Percentiles rank a stretch among this genome's conserved stretches.
These are phyloP conservation scores for Uromys caudimaculatus DNA, from an alignment of 2,797 vertebrate species.

Conservation along the genomic window DNA sequence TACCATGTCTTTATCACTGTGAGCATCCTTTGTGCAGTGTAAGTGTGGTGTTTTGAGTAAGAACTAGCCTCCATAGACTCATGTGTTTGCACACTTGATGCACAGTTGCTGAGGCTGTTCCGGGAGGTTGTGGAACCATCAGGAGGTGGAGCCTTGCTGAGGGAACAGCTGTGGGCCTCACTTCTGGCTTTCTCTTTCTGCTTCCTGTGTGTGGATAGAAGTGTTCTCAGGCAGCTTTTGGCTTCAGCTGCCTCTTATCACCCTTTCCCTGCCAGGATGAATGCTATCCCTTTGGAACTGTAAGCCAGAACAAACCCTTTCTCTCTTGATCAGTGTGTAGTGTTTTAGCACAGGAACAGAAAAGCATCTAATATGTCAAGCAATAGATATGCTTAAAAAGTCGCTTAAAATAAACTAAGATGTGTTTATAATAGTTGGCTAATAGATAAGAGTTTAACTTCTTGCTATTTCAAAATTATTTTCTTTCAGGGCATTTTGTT, in stretches of 20 bases:
- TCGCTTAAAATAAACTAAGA: slow-evolving; percentile 45
- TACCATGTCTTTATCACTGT: background rate
- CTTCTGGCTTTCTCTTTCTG: background rate
- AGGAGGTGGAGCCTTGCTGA: too few relatives aligned
- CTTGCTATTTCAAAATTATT: background rate
- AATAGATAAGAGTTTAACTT: slow-evolving; percentile 46
- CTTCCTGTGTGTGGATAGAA: background rate
- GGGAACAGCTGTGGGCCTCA: too few relatives aligned
- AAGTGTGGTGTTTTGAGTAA: background rate
- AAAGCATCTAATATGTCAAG: background rate
- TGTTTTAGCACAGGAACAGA: background rate
- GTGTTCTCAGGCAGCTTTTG: background rate
- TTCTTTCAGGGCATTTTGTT: slow-evolving; percentile 1
- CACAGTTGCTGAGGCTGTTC: background rate
- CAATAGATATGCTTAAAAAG: background rate
- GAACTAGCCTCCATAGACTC: background rate
- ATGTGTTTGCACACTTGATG: background rate
- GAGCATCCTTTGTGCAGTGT: background rate
- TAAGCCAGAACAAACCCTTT: background rate
- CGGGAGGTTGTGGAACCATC: too few relatives aligned
- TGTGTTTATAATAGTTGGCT: background rate
- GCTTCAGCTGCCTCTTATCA: background rate
- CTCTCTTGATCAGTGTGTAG: too few relatives aligned
- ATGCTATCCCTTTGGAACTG: too few relatives aligned
- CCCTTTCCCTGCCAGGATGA: background rate